A percentile compares a stretch with the other conserved stretches of the same genome.
These are phyloP conservation scores for Tenodera sinensis DNA, from an alignment of 2,888 invertebrate species.

Conservation along the genomic window DNA sequence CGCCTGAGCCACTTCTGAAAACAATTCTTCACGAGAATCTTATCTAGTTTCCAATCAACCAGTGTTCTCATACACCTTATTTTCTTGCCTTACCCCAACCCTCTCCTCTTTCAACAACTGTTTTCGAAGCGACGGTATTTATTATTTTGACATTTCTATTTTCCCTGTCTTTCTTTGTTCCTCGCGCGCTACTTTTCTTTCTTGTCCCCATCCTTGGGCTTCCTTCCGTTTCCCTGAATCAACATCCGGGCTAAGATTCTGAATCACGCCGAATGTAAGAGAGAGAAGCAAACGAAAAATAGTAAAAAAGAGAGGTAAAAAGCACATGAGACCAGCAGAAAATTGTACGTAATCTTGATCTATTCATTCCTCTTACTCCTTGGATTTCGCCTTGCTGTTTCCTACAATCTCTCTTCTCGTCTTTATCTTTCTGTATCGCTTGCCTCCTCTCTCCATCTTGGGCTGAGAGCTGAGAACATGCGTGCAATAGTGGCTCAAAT, in stretches of 20 bases:
- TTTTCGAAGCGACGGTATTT: background rate
- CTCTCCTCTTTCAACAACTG: background rate
- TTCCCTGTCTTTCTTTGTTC: background rate
- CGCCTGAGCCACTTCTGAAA: background rate
- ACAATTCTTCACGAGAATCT: background rate
- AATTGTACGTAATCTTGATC: conserved; percentile 28
- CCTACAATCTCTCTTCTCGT: background rate
- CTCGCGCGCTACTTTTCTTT: background rate
- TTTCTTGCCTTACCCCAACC: background rate
- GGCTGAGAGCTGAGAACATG: background rate
- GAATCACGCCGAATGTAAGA: conserved; percentile 2
- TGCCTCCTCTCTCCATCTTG: background rate
- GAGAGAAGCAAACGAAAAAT: background rate
- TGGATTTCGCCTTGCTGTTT: background rate
- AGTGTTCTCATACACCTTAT: background rate
- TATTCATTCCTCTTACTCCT: conserved; percentile 18
- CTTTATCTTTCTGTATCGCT: conserved; percentile 11
- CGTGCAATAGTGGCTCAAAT: background rate
- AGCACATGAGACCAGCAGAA: conserved; percentile 26
- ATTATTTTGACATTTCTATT: conserved; percentile 6
- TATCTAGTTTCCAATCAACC: background rate
- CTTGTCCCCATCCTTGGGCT: background rate
- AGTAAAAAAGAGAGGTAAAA: conserved; percentile 1
- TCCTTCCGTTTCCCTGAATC: conserved; percentile 28
- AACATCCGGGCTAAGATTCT: conserved; percentile 24